Conservation (phyloP, 1,140 invertebrate species). For the Bombus picipes region DNA sequence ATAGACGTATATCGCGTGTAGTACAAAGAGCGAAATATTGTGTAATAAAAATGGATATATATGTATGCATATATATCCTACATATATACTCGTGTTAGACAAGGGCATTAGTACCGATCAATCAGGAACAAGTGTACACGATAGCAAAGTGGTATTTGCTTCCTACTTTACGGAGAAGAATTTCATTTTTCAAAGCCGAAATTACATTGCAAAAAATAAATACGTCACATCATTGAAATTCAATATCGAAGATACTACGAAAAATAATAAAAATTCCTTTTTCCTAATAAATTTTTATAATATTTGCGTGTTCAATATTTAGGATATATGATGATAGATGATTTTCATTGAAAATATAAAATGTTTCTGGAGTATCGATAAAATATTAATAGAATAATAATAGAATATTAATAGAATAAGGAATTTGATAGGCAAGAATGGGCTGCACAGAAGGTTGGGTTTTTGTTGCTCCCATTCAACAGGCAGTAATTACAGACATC, state of each 20-base stretch:
- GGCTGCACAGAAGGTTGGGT: background rate
- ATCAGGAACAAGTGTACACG: background rate
- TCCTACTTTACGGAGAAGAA: background rate
- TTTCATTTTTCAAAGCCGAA: background rate
- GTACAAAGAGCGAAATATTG: too few relatives aligned
- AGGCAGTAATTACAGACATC: conserved; percentile 19
- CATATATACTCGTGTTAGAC: too few relatives aligned
- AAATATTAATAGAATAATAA: background rate
- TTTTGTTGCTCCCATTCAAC: conserved; percentile 20
- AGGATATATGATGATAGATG: background rate
- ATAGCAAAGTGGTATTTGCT: background rate
- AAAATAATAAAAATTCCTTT: too few relatives aligned
- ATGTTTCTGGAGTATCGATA: background rate
- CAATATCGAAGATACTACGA: too few relatives aligned
- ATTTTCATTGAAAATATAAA: background rate
- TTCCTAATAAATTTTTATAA: background rate
- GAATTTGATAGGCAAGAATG: background rate
- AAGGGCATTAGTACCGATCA: background rate
- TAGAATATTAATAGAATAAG: background rate
- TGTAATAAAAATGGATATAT: too few relatives aligned
- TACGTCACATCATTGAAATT: too few relatives aligned
- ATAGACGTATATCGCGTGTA: background rate
- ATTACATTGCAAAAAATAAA: background rate
- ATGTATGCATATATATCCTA: background rate
- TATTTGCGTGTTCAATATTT: background rate